A percentile compares a stretch with the other conserved stretches of the same genome.
Evolutionary conservation across 2,888 invertebrate species (phyloP).

Genomic region (Acrocera orbiculus): DNA sequence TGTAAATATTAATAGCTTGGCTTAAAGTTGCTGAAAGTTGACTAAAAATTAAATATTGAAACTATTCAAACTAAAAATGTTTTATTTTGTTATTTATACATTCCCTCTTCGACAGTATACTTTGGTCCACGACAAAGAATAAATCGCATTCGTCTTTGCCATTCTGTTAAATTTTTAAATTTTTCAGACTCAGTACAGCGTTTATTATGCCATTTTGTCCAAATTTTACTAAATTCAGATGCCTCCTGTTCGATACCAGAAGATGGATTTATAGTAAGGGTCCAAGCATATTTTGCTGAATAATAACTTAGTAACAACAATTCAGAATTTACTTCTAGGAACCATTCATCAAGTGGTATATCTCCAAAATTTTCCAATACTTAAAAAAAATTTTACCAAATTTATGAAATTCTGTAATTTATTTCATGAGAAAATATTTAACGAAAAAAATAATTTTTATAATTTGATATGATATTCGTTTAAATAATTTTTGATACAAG

Average conservation of each 20-base stretch:
- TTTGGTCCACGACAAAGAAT: slow-evolving; percentile 45
- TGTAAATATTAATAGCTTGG: slow-evolving; percentile 40
- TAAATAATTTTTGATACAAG: too few species aligned
- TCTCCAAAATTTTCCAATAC: slow-evolving; percentile 6
- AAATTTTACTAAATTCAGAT: slow-evolving; percentile 15
- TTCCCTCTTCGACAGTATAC: slow-evolving; percentile 36
- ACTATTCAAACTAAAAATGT: background rate
- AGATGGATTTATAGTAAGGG: slow-evolving; percentile 13
- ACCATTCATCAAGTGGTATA: slow-evolving; percentile 14
- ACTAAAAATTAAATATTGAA: slow-evolving; percentile 25
- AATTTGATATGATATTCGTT: too few species aligned
- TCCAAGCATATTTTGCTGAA: slow-evolving; percentile 15
- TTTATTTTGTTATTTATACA: slow-evolving; percentile 26
- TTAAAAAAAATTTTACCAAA: background rate
- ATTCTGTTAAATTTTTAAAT: slow-evolving; percentile 12
- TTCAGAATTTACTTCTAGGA: slow-evolving; percentile 14
- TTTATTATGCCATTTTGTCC: slow-evolving; percentile 25
- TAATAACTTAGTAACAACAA: slow-evolving; percentile 13
- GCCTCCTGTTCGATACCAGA: slow-evolving; percentile 12
- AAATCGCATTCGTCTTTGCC: slow-evolving; percentile 35
- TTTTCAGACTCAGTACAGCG: slow-evolving; percentile 18
- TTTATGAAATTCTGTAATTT: too few species aligned
- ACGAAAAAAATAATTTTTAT: too few species aligned
- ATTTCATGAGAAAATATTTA: too few species aligned
- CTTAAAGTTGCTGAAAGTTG: slow-evolving; percentile 33